Conservation (phyloP, 2,888 invertebrate species). For the Agriopis aurantiaria region DNA sequence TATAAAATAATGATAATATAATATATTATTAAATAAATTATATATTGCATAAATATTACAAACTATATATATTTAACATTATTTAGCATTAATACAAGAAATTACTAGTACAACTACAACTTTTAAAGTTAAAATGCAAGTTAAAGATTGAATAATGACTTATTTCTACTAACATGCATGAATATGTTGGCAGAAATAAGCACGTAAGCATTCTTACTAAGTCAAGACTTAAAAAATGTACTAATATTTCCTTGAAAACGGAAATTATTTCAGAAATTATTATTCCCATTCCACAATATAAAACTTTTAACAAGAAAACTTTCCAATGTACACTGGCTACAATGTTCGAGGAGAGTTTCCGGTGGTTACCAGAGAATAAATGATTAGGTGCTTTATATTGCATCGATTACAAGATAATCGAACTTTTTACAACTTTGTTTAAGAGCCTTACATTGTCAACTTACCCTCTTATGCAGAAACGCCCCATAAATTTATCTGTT, state of each 20-base stretch:
- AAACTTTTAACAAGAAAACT: constrained; percentile 86
- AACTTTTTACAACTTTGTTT: constrained; percentile 1
- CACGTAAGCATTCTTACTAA: constrained; percentile 18
- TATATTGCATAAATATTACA: too few relatives aligned
- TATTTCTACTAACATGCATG: neutral
- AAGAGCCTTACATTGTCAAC: too few relatives aligned
- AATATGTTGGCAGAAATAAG: neutral
- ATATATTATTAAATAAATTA: too few relatives aligned
- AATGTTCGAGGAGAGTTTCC: constrained; percentile 76
- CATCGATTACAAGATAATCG: constrained; percentile 55
- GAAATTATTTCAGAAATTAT: constrained; percentile 82
- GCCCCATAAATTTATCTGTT: too few relatives aligned
- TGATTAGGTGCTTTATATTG: constrained; percentile 64
- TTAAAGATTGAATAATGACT: too few relatives aligned
- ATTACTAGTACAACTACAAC: too few relatives aligned
- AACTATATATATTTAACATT: too few relatives aligned
- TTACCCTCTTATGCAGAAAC: too few relatives aligned
- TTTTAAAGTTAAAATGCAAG: too few relatives aligned
- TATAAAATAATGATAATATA: too few relatives aligned
- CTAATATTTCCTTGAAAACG: constrained; percentile 68
- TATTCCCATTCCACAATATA: constrained; percentile 83
- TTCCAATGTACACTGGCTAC: constrained; percentile 77
- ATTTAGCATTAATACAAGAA: too few relatives aligned
- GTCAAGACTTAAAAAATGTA: constrained; percentile 41
- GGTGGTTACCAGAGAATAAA: constrained; percentile 73